These are phyloP conservation scores for Linepithema humile DNA, from an alignment of 1,140 invertebrate species.

Conservation along the genomic window DNA sequence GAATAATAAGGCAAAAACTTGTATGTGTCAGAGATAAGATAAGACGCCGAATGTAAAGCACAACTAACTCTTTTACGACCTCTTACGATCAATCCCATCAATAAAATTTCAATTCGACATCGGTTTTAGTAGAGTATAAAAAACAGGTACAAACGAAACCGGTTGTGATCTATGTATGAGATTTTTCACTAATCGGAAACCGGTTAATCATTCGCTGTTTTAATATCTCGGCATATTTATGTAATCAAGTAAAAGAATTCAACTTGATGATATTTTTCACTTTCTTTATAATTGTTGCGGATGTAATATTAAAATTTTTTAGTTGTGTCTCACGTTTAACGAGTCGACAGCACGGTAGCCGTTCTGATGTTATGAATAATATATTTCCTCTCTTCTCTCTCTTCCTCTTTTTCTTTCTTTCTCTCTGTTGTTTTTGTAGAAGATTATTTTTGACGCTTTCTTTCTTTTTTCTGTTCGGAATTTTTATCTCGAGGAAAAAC, in stretches of 20 bases:
- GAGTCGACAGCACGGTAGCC: too few relatives aligned
- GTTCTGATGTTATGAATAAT: too few relatives aligned
- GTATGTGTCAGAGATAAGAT: too few relatives aligned
- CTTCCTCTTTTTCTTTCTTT: too few relatives aligned
- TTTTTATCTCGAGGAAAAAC: not conserved
- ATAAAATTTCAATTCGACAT: not conserved
- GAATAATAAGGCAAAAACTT: too few relatives aligned
- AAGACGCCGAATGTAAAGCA: not conserved
- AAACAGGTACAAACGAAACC: not conserved
- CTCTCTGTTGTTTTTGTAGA: not conserved
- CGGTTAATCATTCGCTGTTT: not conserved
- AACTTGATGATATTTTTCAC: not conserved
- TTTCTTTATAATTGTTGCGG: not conserved
- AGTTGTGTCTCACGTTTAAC: not conserved
- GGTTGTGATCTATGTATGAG: conserved; percentile 7
- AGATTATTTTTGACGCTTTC: not conserved
- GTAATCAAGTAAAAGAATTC: not conserved
- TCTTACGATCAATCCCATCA: not conserved
- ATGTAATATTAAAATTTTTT: not conserved
- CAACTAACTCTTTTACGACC: not conserved
- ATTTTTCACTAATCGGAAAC: not conserved
- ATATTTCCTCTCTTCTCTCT: not conserved
- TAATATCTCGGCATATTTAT: not conserved
- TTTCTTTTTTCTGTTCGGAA: not conserved
- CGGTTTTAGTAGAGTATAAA: not conserved